Base-by-base conservation (phyloP, 2,113 vertebrate genomes). In the Hydrolagus affinis region DNA sequence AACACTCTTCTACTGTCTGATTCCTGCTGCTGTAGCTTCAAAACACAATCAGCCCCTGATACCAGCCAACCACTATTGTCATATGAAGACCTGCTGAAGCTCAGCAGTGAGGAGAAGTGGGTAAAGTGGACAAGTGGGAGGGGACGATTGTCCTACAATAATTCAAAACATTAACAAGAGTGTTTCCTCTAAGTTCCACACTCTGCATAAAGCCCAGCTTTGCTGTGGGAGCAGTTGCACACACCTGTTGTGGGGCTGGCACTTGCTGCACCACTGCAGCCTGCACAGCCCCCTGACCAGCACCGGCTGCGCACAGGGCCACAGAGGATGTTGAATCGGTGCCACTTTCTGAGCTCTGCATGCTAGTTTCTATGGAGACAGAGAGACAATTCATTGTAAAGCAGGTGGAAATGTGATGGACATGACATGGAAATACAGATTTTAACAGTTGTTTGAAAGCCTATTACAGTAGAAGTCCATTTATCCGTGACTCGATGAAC, bases 211-310 rank as follows among this genome's bases (percentile, higher is more conserved):
- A 70, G 23, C 3, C 23, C 23, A 0, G 11, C 23, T 70, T 21
- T 70, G 17, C 70, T 70, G 70, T 21, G 23, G 23, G 23, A 70
- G 23, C 70, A 70, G 70, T 3, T 70, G 70, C 23, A 56, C 56
- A 89, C 94, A 99, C 98, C 97, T 98, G 97, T 87, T 97, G 97
- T 0, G 97, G 98, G 0, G 96, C 94, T 23, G 98, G 96, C 85
- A 97, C 96, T 0, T 96, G 93, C 90, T 97, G 97, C 86, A 97
- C 95, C 28, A 96, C 96, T 0, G 96, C 95, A 0, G 95, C 95
- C 87, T 95, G 96, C 85, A 95, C 92, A 2, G 96, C 90, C 32
- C 60, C 60, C 21, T 60, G 78, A 68, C 78, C 78, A 10, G 78
- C 78, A 0, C 95, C 94, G 2, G 96, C 93, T 0, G 96, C 90